Evolutionary conservation across 2,888 invertebrate genomes (phyloP), one percentile per base, ranked within the genome.

Genomic region (Dasysyrphus albostriatus): DNA sequence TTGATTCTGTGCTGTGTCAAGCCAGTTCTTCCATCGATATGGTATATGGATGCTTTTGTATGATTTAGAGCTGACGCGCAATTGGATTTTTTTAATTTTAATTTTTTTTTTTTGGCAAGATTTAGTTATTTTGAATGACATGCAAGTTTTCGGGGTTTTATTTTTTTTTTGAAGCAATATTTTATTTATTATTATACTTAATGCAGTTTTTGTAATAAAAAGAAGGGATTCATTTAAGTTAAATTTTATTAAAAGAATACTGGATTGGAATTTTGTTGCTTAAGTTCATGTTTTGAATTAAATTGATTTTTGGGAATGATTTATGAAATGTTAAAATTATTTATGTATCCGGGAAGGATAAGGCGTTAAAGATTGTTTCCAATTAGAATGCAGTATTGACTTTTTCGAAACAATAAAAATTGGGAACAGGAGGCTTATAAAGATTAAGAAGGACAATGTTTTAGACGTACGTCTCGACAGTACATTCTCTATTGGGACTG

Each of bases 21-120:
- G 16, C 16, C 47, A 19, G 32, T 14, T 58, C 14, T 67, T 16
- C 14, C 42, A 76, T 63, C n/a, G 49, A 59, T 5, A 24, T 54
- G 59, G 47, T 14, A 5, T 42, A 19, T 73, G 65, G 63, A 49
- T 32, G 59, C 61, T 51, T 39, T 24, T 47, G 42, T 77, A 82
- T 87, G 85, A 87, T 87, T 87, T 78, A 87, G 70, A 70, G 78
- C 75, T 87, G 87, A 83, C 83, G 65, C 63, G n/a, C 32, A 83
- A 69, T 75, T 78, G 70, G 34, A 19, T 19, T 49, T 65, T 65
- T 65, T 14, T 7, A 29, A 29, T 51, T 51, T 24, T 10, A 10
- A 2, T 12, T 47, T 19, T 32, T 78, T 29, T n/a, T 14, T 78
- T 65, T 51, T 9, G 37, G 44, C 34, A 85, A 74, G 75, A 83